These are phyloP conservation scores for Centroberyx gerrardi DNA, from an alignment of 2,797 vertebrate genomes.

Conservation along the genomic window DNA sequence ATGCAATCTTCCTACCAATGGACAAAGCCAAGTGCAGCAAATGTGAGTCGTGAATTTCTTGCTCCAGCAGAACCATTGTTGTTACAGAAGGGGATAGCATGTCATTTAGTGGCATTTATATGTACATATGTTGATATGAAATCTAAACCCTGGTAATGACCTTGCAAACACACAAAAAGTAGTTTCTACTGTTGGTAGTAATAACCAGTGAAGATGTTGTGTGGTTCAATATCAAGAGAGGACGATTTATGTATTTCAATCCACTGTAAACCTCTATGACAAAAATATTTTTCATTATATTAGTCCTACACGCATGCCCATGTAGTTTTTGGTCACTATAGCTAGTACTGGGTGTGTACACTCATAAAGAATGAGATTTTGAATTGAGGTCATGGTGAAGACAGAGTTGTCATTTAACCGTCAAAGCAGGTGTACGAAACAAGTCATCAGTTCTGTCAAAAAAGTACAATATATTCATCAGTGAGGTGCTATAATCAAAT, in stretches of 20 bases:
- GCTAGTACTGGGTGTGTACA: background rate
- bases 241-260: conserved; percentile 36
- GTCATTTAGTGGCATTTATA: too few relatives aligned
- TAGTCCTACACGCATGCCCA: too few relatives aligned
- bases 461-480: conserved; percentile 29
- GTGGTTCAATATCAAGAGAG: conserved; percentile 23
- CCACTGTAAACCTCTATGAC: background rate
- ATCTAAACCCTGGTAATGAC: too few relatives aligned
- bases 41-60: too few relatives aligned
- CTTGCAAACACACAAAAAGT: too few relatives aligned
- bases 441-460: conserved; percentile 29
- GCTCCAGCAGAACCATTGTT: too few relatives aligned
- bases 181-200: background rate
- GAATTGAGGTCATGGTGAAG: conserved; percentile 9
- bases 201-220: conserved; percentile 26
- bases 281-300: background rate
- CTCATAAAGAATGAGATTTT: background rate
- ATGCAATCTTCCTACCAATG: conserved; percentile 21
- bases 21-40: background rate
- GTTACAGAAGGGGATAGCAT: too few relatives aligned
- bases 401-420: conserved; percentile 7
- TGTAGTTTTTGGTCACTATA: background rate
- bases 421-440: conserved; percentile 23
- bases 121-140: too few relatives aligned
- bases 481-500: conserved; percentile 76